phyloP scores from a whole-genome alignment of 2,888 invertebrate species.

The Epistrophella euchroma region DNA sequence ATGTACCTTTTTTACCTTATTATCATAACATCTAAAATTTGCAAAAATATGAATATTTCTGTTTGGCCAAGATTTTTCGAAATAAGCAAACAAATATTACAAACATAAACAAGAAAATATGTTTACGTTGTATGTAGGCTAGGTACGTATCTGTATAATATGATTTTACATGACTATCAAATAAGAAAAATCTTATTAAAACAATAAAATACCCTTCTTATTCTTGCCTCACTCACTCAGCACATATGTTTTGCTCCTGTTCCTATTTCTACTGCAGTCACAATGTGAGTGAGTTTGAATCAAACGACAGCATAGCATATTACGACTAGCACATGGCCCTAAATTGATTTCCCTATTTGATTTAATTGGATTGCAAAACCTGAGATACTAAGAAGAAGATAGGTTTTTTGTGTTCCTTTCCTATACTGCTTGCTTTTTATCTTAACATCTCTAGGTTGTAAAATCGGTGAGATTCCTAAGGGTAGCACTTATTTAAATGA shows the following conservation, averaged over 20 bases:
- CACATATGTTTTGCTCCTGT: too few relatives aligned
- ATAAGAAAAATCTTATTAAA: conserved; percentile 54
- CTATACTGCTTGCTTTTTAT: neutral
- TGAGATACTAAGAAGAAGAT: neutral
- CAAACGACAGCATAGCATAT: conserved; percentile 10
- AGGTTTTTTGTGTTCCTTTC: neutral
- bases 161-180: conserved; percentile 9
- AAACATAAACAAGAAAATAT: conserved; percentile 7
- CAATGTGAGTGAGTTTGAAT: neutral
- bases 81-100: neutral
- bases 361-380: conserved; percentile 52
- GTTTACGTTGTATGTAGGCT: neutral
- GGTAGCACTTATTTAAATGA: conserved; percentile 62
- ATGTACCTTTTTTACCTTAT: neutral
- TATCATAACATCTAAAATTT: neutral
- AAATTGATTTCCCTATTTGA: conserved; percentile 59
- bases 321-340: conserved; percentile 29
- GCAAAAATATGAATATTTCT: neutral
- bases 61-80: neutral
- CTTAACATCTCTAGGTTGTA: neutral
- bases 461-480: conserved; percentile 34
- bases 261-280: neutral
- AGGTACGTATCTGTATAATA: neutral
- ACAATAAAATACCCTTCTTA: conserved; percentile 42
- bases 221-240: neutral